phyloP scores from a whole-genome alignment of 2,888 invertebrate genomes.

The Nomada lathburiana region DNA sequence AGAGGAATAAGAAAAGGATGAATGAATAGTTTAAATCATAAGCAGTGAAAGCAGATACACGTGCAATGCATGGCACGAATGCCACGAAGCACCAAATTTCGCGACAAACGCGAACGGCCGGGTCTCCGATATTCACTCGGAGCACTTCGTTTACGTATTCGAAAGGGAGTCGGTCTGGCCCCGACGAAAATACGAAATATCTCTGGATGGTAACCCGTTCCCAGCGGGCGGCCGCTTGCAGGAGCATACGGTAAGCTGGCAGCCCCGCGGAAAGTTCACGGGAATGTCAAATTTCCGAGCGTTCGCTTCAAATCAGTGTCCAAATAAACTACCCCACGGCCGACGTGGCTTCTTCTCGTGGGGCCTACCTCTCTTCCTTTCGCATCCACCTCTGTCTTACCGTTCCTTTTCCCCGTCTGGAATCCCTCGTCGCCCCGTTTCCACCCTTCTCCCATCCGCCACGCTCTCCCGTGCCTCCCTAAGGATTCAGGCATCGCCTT shows the following conservation, averaged over 20 bases:
- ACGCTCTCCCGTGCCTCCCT: conserved; percentile 30
- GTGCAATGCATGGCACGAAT: too few species aligned
- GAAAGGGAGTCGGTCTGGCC: conserved; percentile 24
- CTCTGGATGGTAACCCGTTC: conserved; percentile 41
- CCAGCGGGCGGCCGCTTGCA: conserved; percentile 36
- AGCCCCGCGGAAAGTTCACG: conserved; percentile 64
- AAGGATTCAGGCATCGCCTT: conserved; percentile 50
- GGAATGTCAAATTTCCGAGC: conserved; percentile 79
- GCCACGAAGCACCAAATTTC: too few species aligned
- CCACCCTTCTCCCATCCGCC: conserved; percentile 27
- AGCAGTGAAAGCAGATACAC: too few species aligned
- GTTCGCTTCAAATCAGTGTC: conserved; percentile 80
- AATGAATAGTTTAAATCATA: too few species aligned
- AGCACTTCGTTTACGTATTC: conserved; percentile 43
- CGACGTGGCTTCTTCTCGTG: conserved; percentile 73
- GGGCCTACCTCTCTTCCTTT: conserved; percentile 45
- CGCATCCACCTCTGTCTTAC: conserved; percentile 49
- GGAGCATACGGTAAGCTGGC: conserved; percentile 50
- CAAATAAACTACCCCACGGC: conserved; percentile 73
- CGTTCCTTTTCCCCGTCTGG: conserved; percentile 42
- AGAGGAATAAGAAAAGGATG: too few species aligned
- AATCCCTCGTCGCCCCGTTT: conserved; percentile 58
- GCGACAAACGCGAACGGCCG: not conserved
- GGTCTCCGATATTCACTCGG: conserved; percentile 52
- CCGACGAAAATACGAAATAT: conserved; percentile 56